Evolutionary conservation across 2,888 invertebrate genomes (phyloP).

Genomic region (Drosophila rubida): DNA sequence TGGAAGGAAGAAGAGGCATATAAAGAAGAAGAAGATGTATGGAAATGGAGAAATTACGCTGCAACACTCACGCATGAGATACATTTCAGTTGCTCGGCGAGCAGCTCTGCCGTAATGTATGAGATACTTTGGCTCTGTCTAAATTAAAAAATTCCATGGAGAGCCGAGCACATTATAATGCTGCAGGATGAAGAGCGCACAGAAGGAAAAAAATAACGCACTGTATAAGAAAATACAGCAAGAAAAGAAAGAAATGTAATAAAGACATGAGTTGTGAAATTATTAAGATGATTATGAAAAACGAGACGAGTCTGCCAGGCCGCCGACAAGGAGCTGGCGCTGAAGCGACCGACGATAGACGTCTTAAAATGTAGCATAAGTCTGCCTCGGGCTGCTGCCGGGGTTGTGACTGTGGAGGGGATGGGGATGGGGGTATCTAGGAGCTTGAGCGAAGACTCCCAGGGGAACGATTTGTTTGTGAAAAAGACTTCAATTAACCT

Average conservation of each 20-base stretch:
- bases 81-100: conserved; percentile 52
- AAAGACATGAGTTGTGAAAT: conserved; percentile 77
- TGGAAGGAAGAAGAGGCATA: neutral
- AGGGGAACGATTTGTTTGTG: conserved; percentile 30
- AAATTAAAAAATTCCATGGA: conserved; percentile 75
- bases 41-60: conserved; percentile 34
- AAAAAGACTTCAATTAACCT: conserved; percentile 16
- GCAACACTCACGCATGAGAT: conserved; percentile 67
- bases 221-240: neutral
- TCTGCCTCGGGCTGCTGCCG: neutral
- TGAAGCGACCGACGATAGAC: neutral
- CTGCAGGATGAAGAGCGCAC: conserved; percentile 41
- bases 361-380: neutral
- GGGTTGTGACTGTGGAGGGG: neutral
- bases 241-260: conserved; percentile 61
- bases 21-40: conserved; percentile 20
- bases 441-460: conserved; percentile 18
- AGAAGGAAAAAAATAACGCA: neutral
- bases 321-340: conserved; percentile 5
- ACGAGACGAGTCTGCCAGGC: conserved; percentile 30
- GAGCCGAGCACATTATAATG: conserved; percentile 68
- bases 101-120: conserved; percentile 40
- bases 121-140: conserved; percentile 70
- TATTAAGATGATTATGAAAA: conserved; percentile 77
- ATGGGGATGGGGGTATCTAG: conserved; percentile 15